A percentile compares a stretch with the other conserved stretches of the same genome.
Evolutionary conservation across 2,797 vertebrate genomes (phyloP).

Genomic region (Eidolon dupreanum): DNA sequence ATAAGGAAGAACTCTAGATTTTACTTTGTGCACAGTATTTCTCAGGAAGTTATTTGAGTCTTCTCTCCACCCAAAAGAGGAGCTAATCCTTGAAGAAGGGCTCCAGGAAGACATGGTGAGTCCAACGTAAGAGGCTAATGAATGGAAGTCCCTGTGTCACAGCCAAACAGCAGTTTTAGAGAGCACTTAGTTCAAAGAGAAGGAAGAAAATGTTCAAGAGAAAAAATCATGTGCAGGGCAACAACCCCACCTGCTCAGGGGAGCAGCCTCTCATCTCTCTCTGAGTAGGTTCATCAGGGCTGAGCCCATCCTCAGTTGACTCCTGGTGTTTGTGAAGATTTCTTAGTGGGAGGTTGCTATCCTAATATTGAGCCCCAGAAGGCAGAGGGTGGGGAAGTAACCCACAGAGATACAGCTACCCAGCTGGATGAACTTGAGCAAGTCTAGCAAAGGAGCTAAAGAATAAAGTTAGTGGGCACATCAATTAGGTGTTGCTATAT

Average conservation of each 20-base stretch:
- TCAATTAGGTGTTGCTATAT: not conserved
- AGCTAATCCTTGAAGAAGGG: not conserved
- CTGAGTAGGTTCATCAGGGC: not conserved
- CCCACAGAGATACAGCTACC: not conserved
- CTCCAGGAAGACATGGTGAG: not conserved
- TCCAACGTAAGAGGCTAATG: no score
- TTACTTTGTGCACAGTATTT: not conserved
- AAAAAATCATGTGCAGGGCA: not conserved
- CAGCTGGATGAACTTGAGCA: not conserved
- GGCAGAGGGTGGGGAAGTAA: not conserved
- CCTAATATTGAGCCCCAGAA: not conserved
- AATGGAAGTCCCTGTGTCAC: not conserved
- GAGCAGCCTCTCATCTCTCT: not conserved
- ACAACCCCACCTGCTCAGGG: not conserved
- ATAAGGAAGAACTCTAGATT: not conserved
- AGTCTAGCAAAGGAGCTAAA: not conserved
- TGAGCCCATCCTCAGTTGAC: not conserved
- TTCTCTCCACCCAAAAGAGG: not conserved
- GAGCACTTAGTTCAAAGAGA: not conserved
- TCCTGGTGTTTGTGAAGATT: not conserved
- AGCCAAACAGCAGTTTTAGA: not conserved
- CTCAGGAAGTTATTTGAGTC: not conserved
- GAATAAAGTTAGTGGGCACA: not conserved
- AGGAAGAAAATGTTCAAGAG: not conserved
- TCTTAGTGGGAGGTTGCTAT: not conserved